Evolutionary conservation across 2,888 invertebrate species (phyloP).

Genomic region (Caenorhabditis becei): DNA sequence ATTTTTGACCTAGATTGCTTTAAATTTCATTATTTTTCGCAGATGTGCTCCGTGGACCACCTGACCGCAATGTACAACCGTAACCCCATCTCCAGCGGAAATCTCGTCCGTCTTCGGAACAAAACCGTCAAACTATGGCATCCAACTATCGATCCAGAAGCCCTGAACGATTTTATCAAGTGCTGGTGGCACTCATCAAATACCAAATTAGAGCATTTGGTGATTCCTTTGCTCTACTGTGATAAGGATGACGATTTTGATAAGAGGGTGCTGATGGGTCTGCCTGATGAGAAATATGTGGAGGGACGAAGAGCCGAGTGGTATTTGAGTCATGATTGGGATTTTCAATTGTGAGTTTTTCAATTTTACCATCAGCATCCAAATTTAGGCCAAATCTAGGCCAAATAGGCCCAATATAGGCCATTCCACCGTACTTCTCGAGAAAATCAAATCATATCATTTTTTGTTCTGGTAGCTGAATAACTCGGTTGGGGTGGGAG

Average conservation of each 20-base stretch:
- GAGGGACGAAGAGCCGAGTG: not conserved
- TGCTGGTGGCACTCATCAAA: not conserved
- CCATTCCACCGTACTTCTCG: too few relatives aligned
- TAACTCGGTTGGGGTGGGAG: too few relatives aligned
- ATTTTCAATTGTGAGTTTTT: conserved; percentile 29
- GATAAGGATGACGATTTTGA: not conserved
- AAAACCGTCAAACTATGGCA: conserved; percentile 41
- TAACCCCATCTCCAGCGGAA: conserved; percentile 13
- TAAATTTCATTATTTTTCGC: not conserved
- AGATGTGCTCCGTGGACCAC: conserved; percentile 31
- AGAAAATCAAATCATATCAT: too few relatives aligned
- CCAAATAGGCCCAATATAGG: too few relatives aligned
- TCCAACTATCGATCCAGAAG: not conserved
- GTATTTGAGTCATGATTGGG: conserved; percentile 18
- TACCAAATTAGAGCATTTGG: conserved; percentile 7
- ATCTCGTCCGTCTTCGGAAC: conserved; percentile 23
- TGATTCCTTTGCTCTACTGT: conserved; percentile 17
- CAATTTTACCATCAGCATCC: too few relatives aligned
- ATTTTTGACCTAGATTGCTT: too few relatives aligned
- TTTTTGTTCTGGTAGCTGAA: too few relatives aligned
- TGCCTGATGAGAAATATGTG: not conserved
- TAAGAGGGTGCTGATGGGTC: not conserved
- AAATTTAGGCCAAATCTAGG: too few relatives aligned
- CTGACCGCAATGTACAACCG: conserved; percentile 11
- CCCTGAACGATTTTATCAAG: conserved; percentile 30